Evolutionary conservation across 2,888 invertebrate genomes (phyloP), one percentile per base, ranked within the genome.

Genomic region (Yponomeuta plumbellus): DNA sequence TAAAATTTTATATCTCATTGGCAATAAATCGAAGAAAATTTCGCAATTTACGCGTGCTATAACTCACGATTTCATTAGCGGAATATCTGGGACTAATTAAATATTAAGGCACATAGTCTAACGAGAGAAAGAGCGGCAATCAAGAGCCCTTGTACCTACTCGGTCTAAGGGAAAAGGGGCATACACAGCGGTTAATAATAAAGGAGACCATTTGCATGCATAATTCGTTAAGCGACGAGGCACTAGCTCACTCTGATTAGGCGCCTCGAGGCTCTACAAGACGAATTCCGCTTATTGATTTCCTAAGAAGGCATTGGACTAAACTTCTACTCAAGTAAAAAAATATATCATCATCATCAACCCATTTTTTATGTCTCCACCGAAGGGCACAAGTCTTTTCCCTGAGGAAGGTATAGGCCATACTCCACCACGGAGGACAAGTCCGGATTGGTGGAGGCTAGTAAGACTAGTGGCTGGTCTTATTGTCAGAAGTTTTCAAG

Each of bases 131-230:
- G 67, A 69, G 68, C 71, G 64, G 22, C 23, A 59, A 59, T 59
- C 23, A 22, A 23, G 21, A 11, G 59, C 59, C 59, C 59, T 22
- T 59, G 59, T 59, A 22, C 11, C 59, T 23, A 21, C 34, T 34
- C 34, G 34, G 22, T 3, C 22, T 20, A 20, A 2, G 39, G 62
- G 39, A 20, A 39, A 23, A 62, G 62, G 62, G 62, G 39, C 62
- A 62, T 39, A 34, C n/a, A 21, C 22, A 22, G 11, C 62, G 67
- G 68, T 78, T 72, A 79, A 77, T 77, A 76, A 80, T 77, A 75
- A 77, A 79, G 73, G 69, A 75, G 69, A 67, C 75, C 70, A 79
- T 82, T 80, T 79, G 74, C 78, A 78, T 81, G 67, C 66, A 70
- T 74, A 74, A 80, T 79, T 77, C 74, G 71, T 21, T 39, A 63